Evolutionary conservation across 1,140 invertebrate genomes (phyloP), one percentile per base, ranked within the genome.

Genomic region (Lanistes nyassanus): DNA sequence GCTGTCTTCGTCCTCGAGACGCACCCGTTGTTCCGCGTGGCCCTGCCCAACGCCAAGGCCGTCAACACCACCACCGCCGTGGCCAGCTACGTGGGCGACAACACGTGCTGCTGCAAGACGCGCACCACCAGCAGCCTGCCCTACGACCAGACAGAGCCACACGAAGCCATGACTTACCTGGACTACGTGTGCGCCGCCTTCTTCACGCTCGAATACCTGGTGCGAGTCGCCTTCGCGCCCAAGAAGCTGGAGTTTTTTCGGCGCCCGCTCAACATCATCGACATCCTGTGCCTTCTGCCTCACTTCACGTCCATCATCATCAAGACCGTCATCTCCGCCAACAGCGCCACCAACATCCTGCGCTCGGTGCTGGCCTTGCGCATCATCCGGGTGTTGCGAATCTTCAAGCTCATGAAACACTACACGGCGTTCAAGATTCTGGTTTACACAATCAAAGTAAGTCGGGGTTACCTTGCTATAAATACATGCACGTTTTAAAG

Each of bases 351-450:
- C 55, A 75, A 82, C 36, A 76, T 87, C 4, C 80, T 87, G 39
- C 83, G 83, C 68, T 81, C 81, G 3, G 80, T 88, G 74, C 58
- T 87, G 34, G 84, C 83, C 0, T 56, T 88, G 19, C 76, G 86
- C 56, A 84, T 85, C 13, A 81, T 88, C 4, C 80, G 87, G 16
- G 82, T 88, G n/a, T 69, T 88, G 42, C 69, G 87, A 72, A 87
- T 88, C 31, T 88, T 88, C 73, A 88, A 88, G 79, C 82, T 88
- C 34, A 88, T 88, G 87, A 88, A 88, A 66, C 87, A 88, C 64
- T 88, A 88, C 78, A 85, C 82, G 39, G 87, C 86, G n/a, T 88
- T 88, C 79, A 88, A 88, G 71, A 87, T 88, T 39, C 79, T 88
- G 16, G 87, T 87, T 2, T 88, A 88, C 76, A 88, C 87, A 2